Evolutionary conservation across 2,797 vertebrate genomes (phyloP).

Genomic region (Intellagama lesueurii): DNA sequence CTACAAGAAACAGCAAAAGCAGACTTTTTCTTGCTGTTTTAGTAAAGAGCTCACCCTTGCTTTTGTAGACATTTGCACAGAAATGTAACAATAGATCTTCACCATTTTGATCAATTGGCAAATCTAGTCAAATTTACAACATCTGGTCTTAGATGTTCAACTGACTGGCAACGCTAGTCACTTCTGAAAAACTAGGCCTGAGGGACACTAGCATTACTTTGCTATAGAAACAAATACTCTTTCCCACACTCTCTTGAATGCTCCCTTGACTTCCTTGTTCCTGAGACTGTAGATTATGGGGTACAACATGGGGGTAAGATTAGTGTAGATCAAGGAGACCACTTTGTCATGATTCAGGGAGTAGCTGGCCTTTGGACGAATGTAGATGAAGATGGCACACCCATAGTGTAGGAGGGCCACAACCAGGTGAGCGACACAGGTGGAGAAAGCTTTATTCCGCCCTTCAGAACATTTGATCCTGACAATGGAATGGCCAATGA

Average conservation of each 20-base stretch:
- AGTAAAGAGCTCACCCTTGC: too few relatives aligned
- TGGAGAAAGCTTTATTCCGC: constrained; percentile 45
- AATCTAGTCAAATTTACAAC: background rate
- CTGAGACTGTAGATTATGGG: constrained; percentile 48
- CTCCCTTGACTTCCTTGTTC: constrained; percentile 50
- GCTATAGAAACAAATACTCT: background rate
- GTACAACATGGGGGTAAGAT: constrained; percentile 51
- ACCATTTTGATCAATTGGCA: background rate
- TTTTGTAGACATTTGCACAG: background rate
- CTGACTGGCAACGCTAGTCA: too few relatives aligned
- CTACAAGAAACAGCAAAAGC: background rate
- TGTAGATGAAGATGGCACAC: constrained; percentile 45
- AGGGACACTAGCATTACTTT: background rate
- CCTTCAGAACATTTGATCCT: background rate
- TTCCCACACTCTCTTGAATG: constrained; percentile 14
- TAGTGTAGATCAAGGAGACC: constrained; percentile 42
- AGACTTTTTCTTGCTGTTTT: background rate
- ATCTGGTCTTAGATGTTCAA: background rate
- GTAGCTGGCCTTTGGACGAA: constrained; percentile 50
- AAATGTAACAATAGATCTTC: background rate
- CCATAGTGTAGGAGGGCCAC: constrained; percentile 44
- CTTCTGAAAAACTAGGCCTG: background rate
- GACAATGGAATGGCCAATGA: background rate
- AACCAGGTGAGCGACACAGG: constrained; percentile 26
- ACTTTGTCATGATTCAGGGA: constrained; percentile 47